phyloP scores from a whole-genome alignment of 2,888 invertebrate species.

The Spilosoma lubricipeda region DNA sequence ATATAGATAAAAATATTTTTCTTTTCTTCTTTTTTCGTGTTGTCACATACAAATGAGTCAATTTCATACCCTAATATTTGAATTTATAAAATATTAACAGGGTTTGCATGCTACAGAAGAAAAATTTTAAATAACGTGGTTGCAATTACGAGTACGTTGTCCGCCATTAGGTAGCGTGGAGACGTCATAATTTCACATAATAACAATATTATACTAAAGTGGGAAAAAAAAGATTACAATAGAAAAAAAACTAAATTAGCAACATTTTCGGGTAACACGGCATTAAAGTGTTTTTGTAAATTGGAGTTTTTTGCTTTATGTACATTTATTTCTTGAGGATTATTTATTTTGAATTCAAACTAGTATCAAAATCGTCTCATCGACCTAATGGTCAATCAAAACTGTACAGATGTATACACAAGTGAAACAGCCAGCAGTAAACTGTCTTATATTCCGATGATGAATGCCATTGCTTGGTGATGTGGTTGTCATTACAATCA shows the following conservation, averaged over 20 bases:
- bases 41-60: not conserved
- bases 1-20: no score
- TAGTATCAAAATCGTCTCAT: not conserved
- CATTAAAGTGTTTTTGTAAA: slow-evolving; percentile 20
- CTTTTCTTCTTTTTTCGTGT: no score
- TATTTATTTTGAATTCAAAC: not conserved
- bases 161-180: slow-evolving; percentile 15
- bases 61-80: not conserved
- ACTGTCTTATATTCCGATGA: not conserved
- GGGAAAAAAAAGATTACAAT: slow-evolving; percentile 36
- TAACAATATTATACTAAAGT: slow-evolving; percentile 37
- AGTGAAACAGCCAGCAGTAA: not conserved
- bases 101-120: not conserved
- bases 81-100: no score
- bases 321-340: not conserved
- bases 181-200: slow-evolving; percentile 34
- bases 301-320: slow-evolving; percentile 8
- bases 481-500: no score
- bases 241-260: slow-evolving; percentile 25
- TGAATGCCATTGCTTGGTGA: no score
- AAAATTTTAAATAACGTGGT: not conserved
- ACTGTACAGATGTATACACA: not conserved
- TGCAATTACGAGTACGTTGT: slow-evolving; percentile 24
- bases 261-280: slow-evolving; percentile 27
- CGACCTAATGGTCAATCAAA: not conserved